Evolutionary conservation across 2,797 vertebrate genomes (phyloP), one percentile per base, ranked within the genome.

Genomic region (Sphenodon punctatus): DNA sequence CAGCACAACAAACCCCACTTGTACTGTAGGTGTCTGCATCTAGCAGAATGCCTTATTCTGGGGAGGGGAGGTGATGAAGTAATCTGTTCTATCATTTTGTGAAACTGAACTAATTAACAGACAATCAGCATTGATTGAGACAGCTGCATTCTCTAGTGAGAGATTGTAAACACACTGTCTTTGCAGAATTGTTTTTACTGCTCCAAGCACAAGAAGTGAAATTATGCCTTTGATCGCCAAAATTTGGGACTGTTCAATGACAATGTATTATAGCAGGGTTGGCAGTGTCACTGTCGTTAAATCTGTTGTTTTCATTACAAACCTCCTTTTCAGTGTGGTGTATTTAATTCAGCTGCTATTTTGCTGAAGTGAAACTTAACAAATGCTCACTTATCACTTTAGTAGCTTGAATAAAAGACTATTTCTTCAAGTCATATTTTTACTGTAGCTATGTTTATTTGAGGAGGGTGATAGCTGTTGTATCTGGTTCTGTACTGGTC

Each of bases 41-140:
- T 90, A 92, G 91, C 78, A 92, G 87, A 88, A 90, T 81, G 89
- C 84, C 72, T 89, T 93, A 94, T 92, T 94, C 87, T 43, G 7
- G 60, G 46, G 42, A 75, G 53, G 56, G 23, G 27, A 71, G 80
- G 72, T 70, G 70, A 79, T 88, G 87, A 82, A 89, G 92, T 96
- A 95, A 91, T 94, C 92, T 94, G 68, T 93, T 94, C 95, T 95
- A 95, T 96, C 94, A 93, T 95, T 94, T 93, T 94, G 93, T 95
- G 93, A 93, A 94, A 94, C 91, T 53, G 86, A 94, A 92, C 95
- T 94, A 94, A 94, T 93, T 93, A 95, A 91, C 94, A 96, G 95
- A 95, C 95, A 95, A 95, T 94, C 93, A 87, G 88, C 89, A 68
- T 77, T 92, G 95, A 93, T 92, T 93, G 93, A 93, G 88, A 91